Conservation (phyloP, 2,797 vertebrate species). For the Aplochiton taeniatus region DNA sequence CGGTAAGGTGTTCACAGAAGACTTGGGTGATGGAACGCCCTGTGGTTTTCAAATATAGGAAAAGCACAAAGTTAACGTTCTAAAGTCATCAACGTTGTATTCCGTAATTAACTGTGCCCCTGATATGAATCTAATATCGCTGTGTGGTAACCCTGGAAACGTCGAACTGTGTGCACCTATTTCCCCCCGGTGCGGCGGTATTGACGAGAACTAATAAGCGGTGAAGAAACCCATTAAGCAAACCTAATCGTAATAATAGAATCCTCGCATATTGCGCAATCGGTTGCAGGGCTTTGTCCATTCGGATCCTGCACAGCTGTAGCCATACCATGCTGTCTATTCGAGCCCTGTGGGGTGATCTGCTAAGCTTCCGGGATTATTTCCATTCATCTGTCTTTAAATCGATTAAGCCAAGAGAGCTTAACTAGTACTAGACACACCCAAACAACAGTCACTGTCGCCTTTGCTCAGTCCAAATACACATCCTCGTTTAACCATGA, state of each 20-base stretch:
- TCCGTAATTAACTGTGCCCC: conserved; percentile 49
- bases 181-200: conserved; percentile 23
- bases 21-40: neutral
- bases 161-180: conserved; percentile 20
- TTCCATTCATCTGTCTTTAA: conserved; percentile 54
- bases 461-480: conserved; percentile 48
- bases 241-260: conserved; percentile 51
- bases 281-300: conserved; percentile 63
- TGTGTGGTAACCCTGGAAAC: conserved; percentile 54
- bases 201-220: conserved; percentile 58
- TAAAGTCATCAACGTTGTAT: conserved; percentile 29
- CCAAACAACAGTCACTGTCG: conserved; percentile 27
- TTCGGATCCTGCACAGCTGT: conserved; percentile 74
- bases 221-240: conserved; percentile 64
- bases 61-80: conserved; percentile 28
- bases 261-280: conserved; percentile 71
- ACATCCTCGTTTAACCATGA: conserved; percentile 23
- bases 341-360: conserved; percentile 53
- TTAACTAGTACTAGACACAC: conserved; percentile 28
- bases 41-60: conserved; percentile 1
- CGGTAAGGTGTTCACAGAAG: no score
- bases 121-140: conserved; percentile 28
- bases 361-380: conserved; percentile 49
- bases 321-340: conserved; percentile 59
- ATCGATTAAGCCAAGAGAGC: conserved; percentile 44